Conservation (phyloP, 2,113 vertebrate species). For the Apteryx mantelli region DNA sequence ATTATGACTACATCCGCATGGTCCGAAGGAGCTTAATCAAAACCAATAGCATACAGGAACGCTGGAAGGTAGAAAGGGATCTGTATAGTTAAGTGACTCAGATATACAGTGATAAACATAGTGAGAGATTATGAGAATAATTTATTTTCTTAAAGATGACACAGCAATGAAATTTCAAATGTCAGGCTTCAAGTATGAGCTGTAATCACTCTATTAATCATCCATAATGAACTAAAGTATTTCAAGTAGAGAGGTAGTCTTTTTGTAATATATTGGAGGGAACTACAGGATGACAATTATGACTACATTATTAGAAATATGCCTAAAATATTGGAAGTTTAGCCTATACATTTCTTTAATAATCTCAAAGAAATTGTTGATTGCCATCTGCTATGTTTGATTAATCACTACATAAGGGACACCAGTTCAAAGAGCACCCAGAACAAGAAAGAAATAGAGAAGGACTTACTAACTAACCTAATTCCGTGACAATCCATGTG, state of each 20-base stretch:
- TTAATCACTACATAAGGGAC: background rate
- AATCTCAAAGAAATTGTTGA: background rate
- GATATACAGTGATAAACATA: background rate
- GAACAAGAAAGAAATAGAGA: background rate
- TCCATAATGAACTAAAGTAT: background rate
- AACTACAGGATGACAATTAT: background rate
- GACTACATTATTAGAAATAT: background rate
- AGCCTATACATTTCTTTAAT: background rate
- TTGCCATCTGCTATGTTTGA: background rate
- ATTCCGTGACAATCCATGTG: background rate
- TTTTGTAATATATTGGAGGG: background rate
- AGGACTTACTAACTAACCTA: background rate
- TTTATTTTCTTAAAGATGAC: conserved; percentile 24
- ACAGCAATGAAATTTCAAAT: conserved; percentile 45
- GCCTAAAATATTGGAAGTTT: background rate
- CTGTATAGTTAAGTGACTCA: background rate
- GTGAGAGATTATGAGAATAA: conserved; percentile 26
- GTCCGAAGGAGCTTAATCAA: background rate
- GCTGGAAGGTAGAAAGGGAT: background rate
- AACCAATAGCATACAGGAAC: background rate
- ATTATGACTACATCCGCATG: background rate
- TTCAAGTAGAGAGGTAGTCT: background rate
- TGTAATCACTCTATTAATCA: conserved; percentile 50
- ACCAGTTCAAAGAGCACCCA: background rate
- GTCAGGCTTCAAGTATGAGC: conserved; percentile 28